phyloP scores from a whole-genome alignment of 1,140 invertebrate genomes.

The Pantala flavescens region DNA sequence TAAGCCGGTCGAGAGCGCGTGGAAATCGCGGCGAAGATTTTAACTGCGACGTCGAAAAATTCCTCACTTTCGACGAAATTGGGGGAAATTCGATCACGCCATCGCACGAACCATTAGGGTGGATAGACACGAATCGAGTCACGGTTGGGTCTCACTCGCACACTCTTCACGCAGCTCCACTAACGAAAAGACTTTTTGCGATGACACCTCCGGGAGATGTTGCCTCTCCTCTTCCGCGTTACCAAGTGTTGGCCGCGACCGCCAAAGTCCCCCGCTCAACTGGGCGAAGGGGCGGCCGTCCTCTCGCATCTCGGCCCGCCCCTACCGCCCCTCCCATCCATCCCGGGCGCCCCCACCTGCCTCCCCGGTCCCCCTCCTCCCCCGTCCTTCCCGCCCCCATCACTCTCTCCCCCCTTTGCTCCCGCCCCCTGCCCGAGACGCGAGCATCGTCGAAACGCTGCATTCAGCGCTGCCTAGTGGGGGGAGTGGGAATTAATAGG shows the following conservation, averaged over 20 bases:
- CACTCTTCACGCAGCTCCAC: too few relatives aligned
- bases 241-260: not conserved
- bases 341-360: constrained; percentile 20
- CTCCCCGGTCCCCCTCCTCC: constrained; percentile 23
- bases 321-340: constrained; percentile 12
- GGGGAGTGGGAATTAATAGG: not conserved
- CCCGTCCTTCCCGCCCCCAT: not conserved
- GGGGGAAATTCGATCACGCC: too few relatives aligned
- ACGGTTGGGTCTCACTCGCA: too few relatives aligned
- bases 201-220: not conserved
- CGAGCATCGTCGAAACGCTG: constrained; percentile 1
- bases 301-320: not conserved
- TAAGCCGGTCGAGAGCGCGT: too few relatives aligned
- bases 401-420: not conserved
- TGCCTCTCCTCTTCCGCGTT: constrained; percentile 6
- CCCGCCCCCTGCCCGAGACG: constrained; percentile 16
- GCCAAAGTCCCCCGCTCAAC: not conserved
- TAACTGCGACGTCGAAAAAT: too few relatives aligned
- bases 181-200: too few relatives aligned
- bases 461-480: constrained; percentile 6
- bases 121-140: too few relatives aligned
- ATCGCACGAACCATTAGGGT: too few relatives aligned
- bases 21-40: too few relatives aligned
- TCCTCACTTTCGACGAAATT: too few relatives aligned
- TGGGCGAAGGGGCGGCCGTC: not conserved